Evolutionary conservation across 2,113 vertebrate species (phyloP), one percentile per base, ranked within the genome.

Genomic region (Gorilla gorilla): DNA sequence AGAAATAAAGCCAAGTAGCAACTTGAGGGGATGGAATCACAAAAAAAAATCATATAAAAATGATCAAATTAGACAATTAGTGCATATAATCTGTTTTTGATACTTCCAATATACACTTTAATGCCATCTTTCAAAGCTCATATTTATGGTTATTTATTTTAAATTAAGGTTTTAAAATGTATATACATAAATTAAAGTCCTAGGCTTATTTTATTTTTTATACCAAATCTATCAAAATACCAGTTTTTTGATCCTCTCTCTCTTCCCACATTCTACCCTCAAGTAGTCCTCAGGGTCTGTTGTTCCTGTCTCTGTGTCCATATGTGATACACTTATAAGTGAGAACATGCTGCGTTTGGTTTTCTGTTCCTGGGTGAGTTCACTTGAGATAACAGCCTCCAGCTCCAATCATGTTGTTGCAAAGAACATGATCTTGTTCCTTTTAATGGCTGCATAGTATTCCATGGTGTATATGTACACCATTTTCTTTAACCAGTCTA

Each of bases 1-100:
- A 79, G 55, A 87, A 83, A 66, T 50, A 90, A 89, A 94, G 81
- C 9, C 50, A 92, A 94, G 38, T 25, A 72, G 73, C n/a, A 84
- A 52, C 23, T 79, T 50, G 6, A 94, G 10, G 16, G 10, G 6
- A 55, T 70, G 8, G 14, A 12, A 66, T 30, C 59, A 82, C 3
- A 35, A 11, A 17, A 30, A 61, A 64, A 30, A 30, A 30, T 6
- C 13, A 84, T 38, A n/a, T 11, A 64, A 45, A 75, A 93, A 85
- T 59, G 25, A 52, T 75, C 5, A 72, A 50, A 25, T 57, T 81
- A 55, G 38, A 73, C 83, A 50, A 59, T 30, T 57, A 50, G 16
- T 59, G 23, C 3, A 59, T 35, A 23, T 14, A 59, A n/a, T 73
- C 2, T 22, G 27, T 32, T 78, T 80, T 68, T 55, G 5, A 35